Conservation (phyloP, 2,797 vertebrate genomes). For the Danio kyathit region DNA sequence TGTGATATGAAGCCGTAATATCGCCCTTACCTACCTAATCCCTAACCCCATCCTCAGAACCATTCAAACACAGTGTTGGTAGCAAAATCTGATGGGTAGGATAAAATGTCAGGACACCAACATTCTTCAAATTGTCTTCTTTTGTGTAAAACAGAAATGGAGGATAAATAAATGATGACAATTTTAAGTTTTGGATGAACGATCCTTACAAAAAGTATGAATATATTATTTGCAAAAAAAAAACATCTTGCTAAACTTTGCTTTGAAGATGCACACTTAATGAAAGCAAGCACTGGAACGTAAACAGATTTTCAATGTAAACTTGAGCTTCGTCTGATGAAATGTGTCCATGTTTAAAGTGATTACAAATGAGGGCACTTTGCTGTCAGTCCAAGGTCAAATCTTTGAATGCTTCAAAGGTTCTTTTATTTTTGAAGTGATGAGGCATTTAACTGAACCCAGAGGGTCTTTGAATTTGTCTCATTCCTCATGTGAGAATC, state of each 20-base stretch:
- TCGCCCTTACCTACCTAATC: no score
- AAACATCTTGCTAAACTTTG: conserved; percentile 7
- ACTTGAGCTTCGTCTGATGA: conserved; percentile 14
- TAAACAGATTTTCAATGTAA: conserved; percentile 38
- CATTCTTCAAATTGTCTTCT: no score
- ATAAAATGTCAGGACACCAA: no score
- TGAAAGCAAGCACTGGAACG: conserved; percentile 48
- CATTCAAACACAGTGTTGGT: no score
- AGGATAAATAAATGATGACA: no score
- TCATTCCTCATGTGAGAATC: conserved; percentile 18
- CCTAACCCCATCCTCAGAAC: no score
- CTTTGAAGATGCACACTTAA: conserved; percentile 41
- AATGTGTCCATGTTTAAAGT: conserved; percentile 28
- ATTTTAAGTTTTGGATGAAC: no score
- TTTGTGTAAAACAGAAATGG: no score
- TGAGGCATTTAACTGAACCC: not conserved
- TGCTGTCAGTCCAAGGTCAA: conserved; percentile 43
- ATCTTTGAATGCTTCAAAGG: conserved; percentile 40
- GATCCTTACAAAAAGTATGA: no score
- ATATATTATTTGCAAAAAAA: no score
- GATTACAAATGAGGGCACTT: conserved; percentile 38
- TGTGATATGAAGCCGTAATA: no score
- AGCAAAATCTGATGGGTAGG: no score
- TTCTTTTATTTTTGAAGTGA: conserved; percentile 14
- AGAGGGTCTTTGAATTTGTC: conserved; percentile 20